Conservation (phyloP, 2,113 vertebrate species). For the Tragelaphus strepsiceros region DNA sequence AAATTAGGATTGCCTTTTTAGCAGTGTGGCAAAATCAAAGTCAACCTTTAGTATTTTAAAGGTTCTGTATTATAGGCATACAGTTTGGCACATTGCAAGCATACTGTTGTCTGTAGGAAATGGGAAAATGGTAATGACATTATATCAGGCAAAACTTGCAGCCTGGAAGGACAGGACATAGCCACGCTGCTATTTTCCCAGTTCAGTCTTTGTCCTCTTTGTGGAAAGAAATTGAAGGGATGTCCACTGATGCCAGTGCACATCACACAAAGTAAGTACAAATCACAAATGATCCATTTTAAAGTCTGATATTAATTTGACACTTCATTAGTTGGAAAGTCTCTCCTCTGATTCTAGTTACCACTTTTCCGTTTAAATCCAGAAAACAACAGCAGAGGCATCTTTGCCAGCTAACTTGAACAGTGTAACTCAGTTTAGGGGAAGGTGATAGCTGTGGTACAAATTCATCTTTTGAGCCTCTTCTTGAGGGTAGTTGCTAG, state of each 20-base stretch:
- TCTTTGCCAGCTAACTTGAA: slow-evolving; percentile 19
- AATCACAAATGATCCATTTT: background rate
- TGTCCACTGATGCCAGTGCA: background rate
- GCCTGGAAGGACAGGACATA: background rate
- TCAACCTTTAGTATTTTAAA: background rate
- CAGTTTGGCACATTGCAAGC: background rate
- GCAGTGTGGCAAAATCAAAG: background rate
- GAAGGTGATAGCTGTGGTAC: slow-evolving; percentile 16
- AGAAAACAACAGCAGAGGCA: slow-evolving; percentile 23
- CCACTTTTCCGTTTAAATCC: slow-evolving; percentile 51
- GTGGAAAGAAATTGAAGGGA: background rate
- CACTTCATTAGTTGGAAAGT: background rate
- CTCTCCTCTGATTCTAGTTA: slow-evolving; percentile 4
- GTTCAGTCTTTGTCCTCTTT: background rate
- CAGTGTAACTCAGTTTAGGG: slow-evolving; percentile 32
- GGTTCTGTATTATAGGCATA: background rate
- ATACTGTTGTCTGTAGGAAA: background rate
- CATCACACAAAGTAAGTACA: background rate
- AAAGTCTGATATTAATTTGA: background rate
- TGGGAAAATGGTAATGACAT: background rate
- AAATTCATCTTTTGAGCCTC: background rate
- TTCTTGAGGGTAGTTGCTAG: background rate
- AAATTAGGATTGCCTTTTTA: background rate
- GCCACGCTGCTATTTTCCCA: background rate
- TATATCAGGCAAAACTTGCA: background rate